Evolutionary conservation across 2,113 vertebrate species (phyloP).

Genomic region (Crotalus viridis): DNA sequence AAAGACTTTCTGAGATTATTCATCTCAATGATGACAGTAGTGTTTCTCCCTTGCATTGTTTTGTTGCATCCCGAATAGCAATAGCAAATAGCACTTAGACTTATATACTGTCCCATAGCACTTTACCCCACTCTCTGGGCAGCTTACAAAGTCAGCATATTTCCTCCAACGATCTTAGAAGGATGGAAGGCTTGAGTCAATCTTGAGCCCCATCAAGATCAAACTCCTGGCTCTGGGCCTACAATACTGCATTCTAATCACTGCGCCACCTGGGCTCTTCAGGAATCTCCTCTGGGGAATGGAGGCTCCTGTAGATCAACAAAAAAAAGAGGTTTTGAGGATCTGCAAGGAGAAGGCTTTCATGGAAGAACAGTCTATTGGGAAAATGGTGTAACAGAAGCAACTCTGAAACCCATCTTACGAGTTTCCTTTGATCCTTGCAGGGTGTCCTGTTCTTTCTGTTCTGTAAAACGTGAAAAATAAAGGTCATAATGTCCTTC

Average conservation of each 20-base stretch:
- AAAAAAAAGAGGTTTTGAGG: background rate
- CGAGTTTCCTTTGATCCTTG: background rate
- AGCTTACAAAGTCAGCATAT: too few species aligned
- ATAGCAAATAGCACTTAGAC: too few species aligned
- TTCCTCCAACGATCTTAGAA: too few species aligned
- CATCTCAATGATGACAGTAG: background rate
- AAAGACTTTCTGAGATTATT: background rate
- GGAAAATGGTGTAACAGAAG: background rate
- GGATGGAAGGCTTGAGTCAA: too few species aligned
- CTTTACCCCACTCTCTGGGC: too few species aligned
- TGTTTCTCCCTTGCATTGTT: background rate
- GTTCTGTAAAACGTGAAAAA: background rate
- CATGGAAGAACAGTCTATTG: background rate
- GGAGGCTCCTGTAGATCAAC: background rate
- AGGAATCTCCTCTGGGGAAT: too few species aligned
- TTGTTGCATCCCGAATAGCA: background rate
- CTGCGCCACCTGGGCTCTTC: too few species aligned
- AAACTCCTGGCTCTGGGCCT: too few species aligned
- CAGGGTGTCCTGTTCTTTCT: background rate
- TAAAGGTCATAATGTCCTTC: background rate
- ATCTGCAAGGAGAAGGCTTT: background rate
- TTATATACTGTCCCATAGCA: too few species aligned
- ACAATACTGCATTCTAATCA: too few species aligned
- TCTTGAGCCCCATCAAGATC: too few species aligned
- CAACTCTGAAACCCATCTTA: background rate